These are phyloP conservation scores for Leucopsar rothschildi DNA, from an alignment of 2,113 vertebrate genomes.

Conservation along the genomic window DNA sequence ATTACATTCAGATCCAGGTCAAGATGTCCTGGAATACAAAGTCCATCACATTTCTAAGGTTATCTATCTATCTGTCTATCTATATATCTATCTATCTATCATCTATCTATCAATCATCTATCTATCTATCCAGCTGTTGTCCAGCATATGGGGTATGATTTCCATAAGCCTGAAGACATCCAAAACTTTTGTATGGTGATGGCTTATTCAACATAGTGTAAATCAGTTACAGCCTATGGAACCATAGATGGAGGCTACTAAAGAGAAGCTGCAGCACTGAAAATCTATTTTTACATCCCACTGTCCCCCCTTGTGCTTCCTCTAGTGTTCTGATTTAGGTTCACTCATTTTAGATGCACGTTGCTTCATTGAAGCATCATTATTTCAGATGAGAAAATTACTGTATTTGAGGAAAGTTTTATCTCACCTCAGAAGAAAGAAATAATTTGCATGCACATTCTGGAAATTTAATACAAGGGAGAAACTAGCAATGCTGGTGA, in stretches of 20 bases:
- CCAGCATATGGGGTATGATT: neutral
- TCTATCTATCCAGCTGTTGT: accelerated
- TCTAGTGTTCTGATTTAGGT: neutral
- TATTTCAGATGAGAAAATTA: neutral
- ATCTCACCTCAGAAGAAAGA: neutral
- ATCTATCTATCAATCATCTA: too few relatives aligned
- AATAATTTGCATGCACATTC: neutral
- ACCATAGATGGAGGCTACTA: neutral
- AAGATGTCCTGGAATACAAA: neutral
- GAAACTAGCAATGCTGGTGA: neutral
- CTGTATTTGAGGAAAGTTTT: neutral
- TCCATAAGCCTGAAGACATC: neutral
- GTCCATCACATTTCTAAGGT: neutral
- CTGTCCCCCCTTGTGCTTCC: neutral
- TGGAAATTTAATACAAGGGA: neutral
- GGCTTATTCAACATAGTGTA: neutral
- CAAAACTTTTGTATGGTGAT: neutral
- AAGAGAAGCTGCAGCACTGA: neutral
- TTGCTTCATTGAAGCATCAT: neutral
- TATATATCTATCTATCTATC: accelerated
- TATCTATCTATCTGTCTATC: accelerated
- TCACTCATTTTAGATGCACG: neutral
- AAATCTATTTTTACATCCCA: neutral
- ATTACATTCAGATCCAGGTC: neutral
- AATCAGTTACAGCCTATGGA: neutral